These are phyloP conservation scores for Platycnemis pennipes DNA, from an alignment of 2,888 invertebrate species.

Conservation along the genomic window DNA sequence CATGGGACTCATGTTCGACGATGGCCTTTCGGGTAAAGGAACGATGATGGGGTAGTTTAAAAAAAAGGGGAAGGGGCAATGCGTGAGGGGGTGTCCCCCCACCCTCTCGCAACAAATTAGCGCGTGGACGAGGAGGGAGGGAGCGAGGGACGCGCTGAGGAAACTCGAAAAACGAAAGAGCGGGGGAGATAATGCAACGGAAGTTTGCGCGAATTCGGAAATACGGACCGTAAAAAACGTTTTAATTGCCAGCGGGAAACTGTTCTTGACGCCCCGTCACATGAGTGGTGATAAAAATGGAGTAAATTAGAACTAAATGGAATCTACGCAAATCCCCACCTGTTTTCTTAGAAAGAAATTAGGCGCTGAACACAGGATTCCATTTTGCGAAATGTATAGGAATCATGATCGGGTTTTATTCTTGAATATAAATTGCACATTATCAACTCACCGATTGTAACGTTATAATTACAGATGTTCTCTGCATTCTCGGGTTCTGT, in stretches of 20 bases:
- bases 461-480: too few species aligned
- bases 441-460: too few species aligned
- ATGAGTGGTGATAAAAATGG: not conserved
- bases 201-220: not conserved
- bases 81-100: not conserved
- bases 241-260: not conserved
- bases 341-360: too few species aligned
- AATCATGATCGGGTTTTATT: too few species aligned
- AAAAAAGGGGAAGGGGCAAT: not conserved
- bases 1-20: not conserved
- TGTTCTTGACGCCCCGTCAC: not conserved
- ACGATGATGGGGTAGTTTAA: not conserved
- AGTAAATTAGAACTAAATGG: too few species aligned
- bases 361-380: too few species aligned
- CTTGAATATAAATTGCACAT: too few species aligned
- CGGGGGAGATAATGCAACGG: not conserved
- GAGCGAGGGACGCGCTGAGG: not conserved
- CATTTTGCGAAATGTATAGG: too few species aligned
- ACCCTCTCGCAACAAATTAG: not conserved
- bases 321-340: too few species aligned
- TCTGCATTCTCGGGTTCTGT: too few species aligned
- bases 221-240: not conserved
- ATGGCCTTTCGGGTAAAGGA: not conserved
- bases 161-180: not conserved
- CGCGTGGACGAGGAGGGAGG: not conserved